A percentile compares a stretch with the other conserved stretches of the same genome.
These are phyloP conservation scores for Brachionus calyciflorus DNA, from an alignment of 1,140 invertebrate species.

Conservation along the genomic window DNA sequence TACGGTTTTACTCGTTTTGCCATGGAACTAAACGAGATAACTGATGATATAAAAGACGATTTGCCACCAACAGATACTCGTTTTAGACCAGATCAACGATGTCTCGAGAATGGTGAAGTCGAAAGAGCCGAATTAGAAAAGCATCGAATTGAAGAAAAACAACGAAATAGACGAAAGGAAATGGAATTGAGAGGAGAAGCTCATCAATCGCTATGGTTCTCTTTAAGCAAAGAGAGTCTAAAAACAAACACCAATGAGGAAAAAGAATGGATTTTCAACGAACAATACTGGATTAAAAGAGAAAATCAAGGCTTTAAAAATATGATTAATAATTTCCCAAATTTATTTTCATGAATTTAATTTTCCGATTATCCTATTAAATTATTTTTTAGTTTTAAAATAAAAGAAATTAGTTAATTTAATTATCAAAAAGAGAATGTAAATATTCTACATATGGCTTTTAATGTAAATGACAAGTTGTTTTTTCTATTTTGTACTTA, in stretches of 20 bases:
- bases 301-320: slow-evolving; percentile 46
- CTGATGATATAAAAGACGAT: slow-evolving; percentile 65
- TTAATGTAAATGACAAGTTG: too few species aligned
- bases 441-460: too few species aligned
- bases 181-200: slow-evolving; percentile 17
- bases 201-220: slow-evolving; percentile 36
- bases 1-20: slow-evolving; percentile 82
- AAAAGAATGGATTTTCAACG: slow-evolving; percentile 46
- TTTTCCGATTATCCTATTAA: background rate
- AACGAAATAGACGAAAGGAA: slow-evolving; percentile 30
- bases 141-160: slow-evolving; percentile 42
- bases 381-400: background rate
- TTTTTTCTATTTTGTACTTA: too few species aligned
- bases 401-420: too few species aligned
- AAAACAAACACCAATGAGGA: slow-evolving; percentile 35
- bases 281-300: slow-evolving; percentile 44
- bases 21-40: slow-evolving; percentile 77
- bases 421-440: too few species aligned
- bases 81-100: slow-evolving; percentile 63
- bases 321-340: slow-evolving; percentile 20
- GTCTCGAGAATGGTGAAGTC: slow-evolving; percentile 36
- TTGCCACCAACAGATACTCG: slow-evolving; percentile 74
- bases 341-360: background rate
- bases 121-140: slow-evolving; percentile 38
- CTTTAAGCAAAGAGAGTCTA: slow-evolving; percentile 24